These are phyloP conservation scores for Pithecia hirsuta DNA, from an alignment of 2,797 vertebrate species.

Conservation along the genomic window DNA sequence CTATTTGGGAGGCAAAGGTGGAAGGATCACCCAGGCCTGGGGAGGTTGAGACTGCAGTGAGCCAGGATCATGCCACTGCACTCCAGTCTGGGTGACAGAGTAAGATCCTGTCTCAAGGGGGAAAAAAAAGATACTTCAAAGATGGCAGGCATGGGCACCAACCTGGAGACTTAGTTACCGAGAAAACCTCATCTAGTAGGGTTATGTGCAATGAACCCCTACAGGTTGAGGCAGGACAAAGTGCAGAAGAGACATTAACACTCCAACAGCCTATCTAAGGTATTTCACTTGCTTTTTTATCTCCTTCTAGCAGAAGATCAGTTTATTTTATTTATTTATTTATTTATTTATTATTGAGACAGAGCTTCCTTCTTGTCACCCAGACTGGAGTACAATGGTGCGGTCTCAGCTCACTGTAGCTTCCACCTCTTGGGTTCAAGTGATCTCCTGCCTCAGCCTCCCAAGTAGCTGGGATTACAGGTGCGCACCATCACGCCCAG, in stretches of 20 bases:
- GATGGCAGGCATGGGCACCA: neutral
- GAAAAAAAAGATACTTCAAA: neutral
- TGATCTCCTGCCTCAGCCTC: neutral
- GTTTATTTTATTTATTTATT: neutral
- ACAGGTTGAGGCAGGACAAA: neutral
- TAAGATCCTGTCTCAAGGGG: neutral
- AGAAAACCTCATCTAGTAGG: neutral
- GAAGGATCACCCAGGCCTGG: neutral
- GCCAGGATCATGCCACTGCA: neutral
- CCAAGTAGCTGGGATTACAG: neutral
- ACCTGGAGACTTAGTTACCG: neutral
- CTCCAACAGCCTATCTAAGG: neutral
- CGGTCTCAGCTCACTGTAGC: neutral
- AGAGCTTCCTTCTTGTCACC: neutral
- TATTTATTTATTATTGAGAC: neutral
- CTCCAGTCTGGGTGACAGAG: neutral
- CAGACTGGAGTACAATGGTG: neutral
- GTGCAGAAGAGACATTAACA: neutral
- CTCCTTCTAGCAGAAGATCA: neutral
- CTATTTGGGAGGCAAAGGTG: neutral
- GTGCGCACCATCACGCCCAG: neutral
- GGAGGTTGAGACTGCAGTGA: neutral
- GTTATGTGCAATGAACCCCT: fast-evolving
- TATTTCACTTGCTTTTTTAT: neutral
- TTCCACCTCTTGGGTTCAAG: neutral